Conservation (phyloP, 2,113 vertebrate genomes). For the Hymenochirus boettgeri region DNA sequence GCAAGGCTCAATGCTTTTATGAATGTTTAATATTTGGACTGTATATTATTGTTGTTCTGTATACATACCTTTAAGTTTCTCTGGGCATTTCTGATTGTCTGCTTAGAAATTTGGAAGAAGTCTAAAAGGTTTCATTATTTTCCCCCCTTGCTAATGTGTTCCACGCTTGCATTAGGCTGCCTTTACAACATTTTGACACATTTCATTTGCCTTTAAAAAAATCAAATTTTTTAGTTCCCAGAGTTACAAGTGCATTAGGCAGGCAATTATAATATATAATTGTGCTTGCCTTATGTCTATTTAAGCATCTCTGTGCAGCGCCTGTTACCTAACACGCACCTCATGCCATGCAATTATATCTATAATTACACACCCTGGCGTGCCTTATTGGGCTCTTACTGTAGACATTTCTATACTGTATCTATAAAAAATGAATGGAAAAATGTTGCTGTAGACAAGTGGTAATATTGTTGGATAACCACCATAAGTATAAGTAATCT, state of each 20-base stretch:
- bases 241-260: constrained; percentile 14
- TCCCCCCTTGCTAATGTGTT: neutral
- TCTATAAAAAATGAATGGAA: constrained; percentile 6
- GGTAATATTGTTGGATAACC: constrained; percentile 21
- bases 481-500: neutral
- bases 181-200: constrained; percentile 14
- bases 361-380: constrained; percentile 38
- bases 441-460: neutral
- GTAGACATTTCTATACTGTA: neutral
- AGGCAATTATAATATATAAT: constrained; percentile 27
- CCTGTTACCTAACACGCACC: constrained; percentile 11
- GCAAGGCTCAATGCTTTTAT: too few species aligned
- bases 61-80: too few species aligned
- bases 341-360: constrained; percentile 13
- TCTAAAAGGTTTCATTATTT: too few species aligned
- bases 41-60: too few species aligned
- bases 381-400: constrained; percentile 15
- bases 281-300: constrained; percentile 22
- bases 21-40: too few species aligned
- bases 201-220: constrained; percentile 16
- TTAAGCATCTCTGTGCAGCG: constrained; percentile 15
- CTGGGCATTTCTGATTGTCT: too few species aligned
- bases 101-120: too few species aligned
- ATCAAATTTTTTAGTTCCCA: constrained; percentile 1
- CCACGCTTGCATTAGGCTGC: neutral